Conservation (phyloP, 2,888 invertebrate species). For the Acanthoscelides obtectus region DNA sequence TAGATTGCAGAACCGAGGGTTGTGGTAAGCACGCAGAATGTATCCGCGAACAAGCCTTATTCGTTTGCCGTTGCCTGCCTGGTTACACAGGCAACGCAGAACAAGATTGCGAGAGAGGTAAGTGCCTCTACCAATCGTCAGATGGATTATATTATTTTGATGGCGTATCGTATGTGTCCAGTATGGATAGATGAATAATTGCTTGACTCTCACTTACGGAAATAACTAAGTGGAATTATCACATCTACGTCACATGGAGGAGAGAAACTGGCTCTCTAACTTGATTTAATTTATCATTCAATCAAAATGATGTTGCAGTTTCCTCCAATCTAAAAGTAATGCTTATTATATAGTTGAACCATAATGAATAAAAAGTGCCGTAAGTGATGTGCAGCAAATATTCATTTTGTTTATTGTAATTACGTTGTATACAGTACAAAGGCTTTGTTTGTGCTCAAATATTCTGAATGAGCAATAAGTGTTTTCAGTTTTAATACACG, state of each 20-base stretch:
- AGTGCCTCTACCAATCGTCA: slow-evolving; percentile 25
- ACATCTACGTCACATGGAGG: no score
- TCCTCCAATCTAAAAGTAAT: no score
- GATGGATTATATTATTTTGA: background rate
- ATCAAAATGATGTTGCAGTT: no score
- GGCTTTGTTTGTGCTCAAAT: slow-evolving; percentile 31
- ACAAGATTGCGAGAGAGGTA: slow-evolving; percentile 65
- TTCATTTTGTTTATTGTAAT: background rate
- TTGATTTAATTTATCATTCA: no score
- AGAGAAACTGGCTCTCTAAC: no score
- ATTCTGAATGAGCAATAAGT: background rate
- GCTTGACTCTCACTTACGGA: background rate
- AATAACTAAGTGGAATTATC: no score
- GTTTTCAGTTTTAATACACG: slow-evolving; percentile 2
- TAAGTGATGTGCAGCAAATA: background rate
- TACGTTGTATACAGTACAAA: slow-evolving; percentile 39
- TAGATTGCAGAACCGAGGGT: slow-evolving; percentile 79
- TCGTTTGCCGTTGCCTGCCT: slow-evolving; percentile 74
- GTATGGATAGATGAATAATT: slow-evolving; percentile 1
- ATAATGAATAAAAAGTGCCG: no score
- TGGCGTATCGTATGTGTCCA: background rate
- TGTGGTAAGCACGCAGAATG: slow-evolving; percentile 85
- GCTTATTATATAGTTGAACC: no score
- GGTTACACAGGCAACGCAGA: slow-evolving; percentile 71
- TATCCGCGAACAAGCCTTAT: slow-evolving; percentile 77